Conservation (phyloP, 92 coral and sea anemone species). For the Hydrozoanthus gracilis region DNA sequence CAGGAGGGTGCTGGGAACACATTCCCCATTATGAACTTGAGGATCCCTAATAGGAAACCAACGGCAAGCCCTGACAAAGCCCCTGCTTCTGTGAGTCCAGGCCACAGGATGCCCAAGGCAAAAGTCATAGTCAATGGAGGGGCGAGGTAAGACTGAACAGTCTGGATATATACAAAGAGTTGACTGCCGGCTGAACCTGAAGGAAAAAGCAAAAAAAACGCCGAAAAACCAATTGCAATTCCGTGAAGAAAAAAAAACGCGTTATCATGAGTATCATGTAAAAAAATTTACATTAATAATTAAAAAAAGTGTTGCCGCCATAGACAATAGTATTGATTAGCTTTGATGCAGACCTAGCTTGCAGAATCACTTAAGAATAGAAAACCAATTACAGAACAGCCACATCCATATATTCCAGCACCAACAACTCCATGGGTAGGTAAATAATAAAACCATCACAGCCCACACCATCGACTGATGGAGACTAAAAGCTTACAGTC, state of each 20-base stretch:
- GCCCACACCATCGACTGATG: no score
- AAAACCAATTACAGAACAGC: no score
- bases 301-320: neutral
- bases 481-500: no score
- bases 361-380: no score
- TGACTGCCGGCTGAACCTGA: constrained; percentile 82
- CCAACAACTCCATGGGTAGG: no score
- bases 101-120: constrained; percentile 94
- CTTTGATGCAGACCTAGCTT: neutral
- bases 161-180: constrained; percentile 94
- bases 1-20: constrained; percentile 74
- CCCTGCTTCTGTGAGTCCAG: constrained; percentile 89
- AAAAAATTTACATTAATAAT: no score
- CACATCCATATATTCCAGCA: no score
- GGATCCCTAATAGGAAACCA: constrained; percentile 82
- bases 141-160: constrained; percentile 87
- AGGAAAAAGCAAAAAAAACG: neutral
- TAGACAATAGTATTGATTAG: neutral
- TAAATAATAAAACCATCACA: no score
- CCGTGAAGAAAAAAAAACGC: no score
- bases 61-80: constrained; percentile 80
- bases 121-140: constrained; percentile 95
- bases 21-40: constrained; percentile 86
- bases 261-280: no score
- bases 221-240: no score